Evolutionary conservation across 2,113 vertebrate species (phyloP), one percentile per base, ranked within the genome.

Genomic region (Elgaria multicarinata): DNA sequence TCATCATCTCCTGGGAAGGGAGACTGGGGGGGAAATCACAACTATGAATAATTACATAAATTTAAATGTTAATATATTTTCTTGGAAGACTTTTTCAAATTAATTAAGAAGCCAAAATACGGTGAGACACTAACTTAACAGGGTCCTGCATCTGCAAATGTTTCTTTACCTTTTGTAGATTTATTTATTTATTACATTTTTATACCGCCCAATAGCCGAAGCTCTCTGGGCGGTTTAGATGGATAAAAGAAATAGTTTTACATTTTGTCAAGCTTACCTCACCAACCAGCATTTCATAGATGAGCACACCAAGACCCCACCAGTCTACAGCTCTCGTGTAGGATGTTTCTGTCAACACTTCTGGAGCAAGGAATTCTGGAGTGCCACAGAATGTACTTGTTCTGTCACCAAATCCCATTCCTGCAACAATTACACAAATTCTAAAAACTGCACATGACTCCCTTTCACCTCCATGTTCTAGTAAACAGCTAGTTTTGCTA

Each of bases 271-370:
- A 42, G 87, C 98, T 97, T 96, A 99, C 99, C 98, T 99, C 99
- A 83, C 99, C 99, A 82, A 99, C 99, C 22, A 99, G 97, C 99
- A 99, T 99, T 97, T 99, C 99, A 92, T 99, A 99, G 96, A 99
- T 99, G 58, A 99, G 99, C 78, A 99, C 99, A 26, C 99, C 99
- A 82, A 99, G 98, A 58, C 99, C 99, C 99, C 99, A 99, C 99
- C 99, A 99, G 95, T 99, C 99, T 91, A 99, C 99, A 6, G 99
- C 99, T 69, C 99, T 97, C 0, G 99, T 99, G 90, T 99, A 99
- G 8, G 99, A 99, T 8, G 99, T 99, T 95, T 99, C 99, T 13
- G 99, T 99, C 94, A 99, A 96, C 81, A 99, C 99, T 96, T 99
- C 99, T 0, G 99, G 99, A 77, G 99, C 99, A 91, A 99, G 97